Conservation (phyloP, 35 echinoderm and acorn worm genomes). For the Anneissia japonica region DNA sequence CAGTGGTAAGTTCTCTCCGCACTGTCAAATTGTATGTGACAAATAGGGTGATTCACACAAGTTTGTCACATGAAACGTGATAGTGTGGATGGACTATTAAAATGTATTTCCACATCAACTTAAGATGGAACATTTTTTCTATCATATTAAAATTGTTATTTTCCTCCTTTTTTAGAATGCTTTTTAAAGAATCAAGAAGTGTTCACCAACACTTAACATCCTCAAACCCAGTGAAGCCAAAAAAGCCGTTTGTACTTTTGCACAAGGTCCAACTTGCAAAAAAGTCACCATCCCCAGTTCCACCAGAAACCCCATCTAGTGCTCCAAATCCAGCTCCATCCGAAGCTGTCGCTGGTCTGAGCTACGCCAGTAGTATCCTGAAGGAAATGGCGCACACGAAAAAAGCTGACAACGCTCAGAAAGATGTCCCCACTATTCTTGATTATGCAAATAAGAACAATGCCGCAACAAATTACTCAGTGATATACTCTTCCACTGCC, state of each 20-base stretch:
- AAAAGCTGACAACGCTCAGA: not conserved
- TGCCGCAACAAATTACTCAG: not conserved
- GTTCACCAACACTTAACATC: slow-evolving; percentile 77
- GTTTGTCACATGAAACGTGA: no score
- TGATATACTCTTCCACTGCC: not conserved
- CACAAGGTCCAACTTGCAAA: slow-evolving; percentile 17
- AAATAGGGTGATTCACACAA: no score
- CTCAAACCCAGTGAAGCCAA: slow-evolving; percentile 49
- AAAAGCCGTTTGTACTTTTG: slow-evolving; percentile 17
- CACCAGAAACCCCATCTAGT: not conserved
- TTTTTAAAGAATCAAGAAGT: slow-evolving; percentile 75
- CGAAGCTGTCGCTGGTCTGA: not conserved
- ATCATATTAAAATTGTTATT: not conserved
- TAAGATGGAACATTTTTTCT: not conserved
- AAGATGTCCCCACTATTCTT: slow-evolving; percentile 21
- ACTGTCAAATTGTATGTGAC: no score
- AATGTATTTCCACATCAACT: not conserved
- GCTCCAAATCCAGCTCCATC: not conserved
- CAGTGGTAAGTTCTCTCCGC: no score
- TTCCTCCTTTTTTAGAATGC: slow-evolving; percentile 41
- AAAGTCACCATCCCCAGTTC: not conserved
- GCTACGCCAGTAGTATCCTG: not conserved
- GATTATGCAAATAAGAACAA: slow-evolving; percentile 40
- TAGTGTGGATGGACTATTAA: no score
- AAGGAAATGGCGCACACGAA: not conserved